Evolutionary conservation across 1,140 invertebrate genomes (phyloP).

Genomic region (Sipha flava): DNA sequence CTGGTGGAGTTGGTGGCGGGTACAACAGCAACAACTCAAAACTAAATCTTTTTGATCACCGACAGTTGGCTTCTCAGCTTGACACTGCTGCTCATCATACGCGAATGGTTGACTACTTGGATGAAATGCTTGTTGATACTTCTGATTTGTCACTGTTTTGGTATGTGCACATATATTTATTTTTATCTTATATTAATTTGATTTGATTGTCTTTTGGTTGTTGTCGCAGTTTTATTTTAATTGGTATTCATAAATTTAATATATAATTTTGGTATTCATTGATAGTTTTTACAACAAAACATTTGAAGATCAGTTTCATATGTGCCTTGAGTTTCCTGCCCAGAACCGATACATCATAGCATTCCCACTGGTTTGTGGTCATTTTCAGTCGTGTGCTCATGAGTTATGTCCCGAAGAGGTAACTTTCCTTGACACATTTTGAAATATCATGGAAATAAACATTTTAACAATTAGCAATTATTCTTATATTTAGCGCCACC

Average conservation of each 20-base stretch:
- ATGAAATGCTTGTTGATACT: slow-evolving; percentile 92
- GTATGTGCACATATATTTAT: slow-evolving; percentile 42
- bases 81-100: slow-evolving; percentile 96
- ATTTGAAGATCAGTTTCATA: slow-evolving; percentile 96
- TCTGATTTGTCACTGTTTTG: slow-evolving; percentile 95
- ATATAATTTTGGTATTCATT: slow-evolving; percentile 30
- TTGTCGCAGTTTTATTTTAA: background rate
- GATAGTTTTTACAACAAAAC: slow-evolving; percentile 87
- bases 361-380: slow-evolving; percentile 94
- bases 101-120: slow-evolving; percentile 96
- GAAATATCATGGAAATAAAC: no score
- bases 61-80: slow-evolving; percentile 79
- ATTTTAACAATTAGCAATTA: no score
- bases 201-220: background rate
- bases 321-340: slow-evolving; percentile 96
- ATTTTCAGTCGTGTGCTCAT: slow-evolving; percentile 96
- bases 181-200: background rate
- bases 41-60: slow-evolving; percentile 75
- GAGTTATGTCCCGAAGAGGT: slow-evolving; percentile 96
- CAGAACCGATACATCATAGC: slow-evolving; percentile 96
- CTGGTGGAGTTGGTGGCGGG: background rate
- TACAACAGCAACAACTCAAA: slow-evolving; percentile 46
- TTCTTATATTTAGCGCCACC: slow-evolving; percentile 59
- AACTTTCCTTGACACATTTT: no score
- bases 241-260: background rate